A percentile compares a stretch with the other conserved stretches of the same genome.
These are phyloP conservation scores for Cydia fagiglandana DNA, from an alignment of 1,140 invertebrate genomes.

Conservation along the genomic window DNA sequence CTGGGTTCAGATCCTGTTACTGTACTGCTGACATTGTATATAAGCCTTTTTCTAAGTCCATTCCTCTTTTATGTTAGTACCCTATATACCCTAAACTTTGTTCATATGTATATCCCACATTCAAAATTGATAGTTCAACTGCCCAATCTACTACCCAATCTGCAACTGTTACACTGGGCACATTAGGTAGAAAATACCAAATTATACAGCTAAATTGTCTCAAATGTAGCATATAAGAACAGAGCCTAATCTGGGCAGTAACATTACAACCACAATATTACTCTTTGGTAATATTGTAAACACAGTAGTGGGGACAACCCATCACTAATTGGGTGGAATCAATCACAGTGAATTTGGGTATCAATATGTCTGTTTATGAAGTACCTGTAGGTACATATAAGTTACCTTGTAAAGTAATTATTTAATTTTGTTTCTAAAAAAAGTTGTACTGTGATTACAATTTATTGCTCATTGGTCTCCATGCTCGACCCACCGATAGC, in stretches of 20 bases:
- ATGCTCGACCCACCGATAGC: constrained; percentile 21
- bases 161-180: too few relatives aligned
- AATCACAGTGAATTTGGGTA: background rate
- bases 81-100: background rate
- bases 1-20: background rate
- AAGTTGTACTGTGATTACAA: constrained; percentile 18
- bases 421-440: background rate
- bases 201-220: too few relatives aligned
- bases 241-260: too few relatives aligned
- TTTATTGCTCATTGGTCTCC: constrained; percentile 25
- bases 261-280: too few relatives aligned
- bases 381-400: background rate
- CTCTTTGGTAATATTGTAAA: too few relatives aligned
- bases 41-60: background rate
- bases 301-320: too few relatives aligned
- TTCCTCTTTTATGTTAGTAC: background rate
- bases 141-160: too few relatives aligned
- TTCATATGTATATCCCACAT: background rate
- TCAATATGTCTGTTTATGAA: background rate
- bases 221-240: too few relatives aligned
- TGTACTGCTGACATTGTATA: background rate
- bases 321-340: background rate
- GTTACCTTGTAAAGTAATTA: background rate
- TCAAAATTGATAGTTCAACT: too few relatives aligned
- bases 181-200: too few relatives aligned